Base-by-base conservation (phyloP, 2,797 vertebrate species). In the Lepilemur ruficaudatus region DNA sequence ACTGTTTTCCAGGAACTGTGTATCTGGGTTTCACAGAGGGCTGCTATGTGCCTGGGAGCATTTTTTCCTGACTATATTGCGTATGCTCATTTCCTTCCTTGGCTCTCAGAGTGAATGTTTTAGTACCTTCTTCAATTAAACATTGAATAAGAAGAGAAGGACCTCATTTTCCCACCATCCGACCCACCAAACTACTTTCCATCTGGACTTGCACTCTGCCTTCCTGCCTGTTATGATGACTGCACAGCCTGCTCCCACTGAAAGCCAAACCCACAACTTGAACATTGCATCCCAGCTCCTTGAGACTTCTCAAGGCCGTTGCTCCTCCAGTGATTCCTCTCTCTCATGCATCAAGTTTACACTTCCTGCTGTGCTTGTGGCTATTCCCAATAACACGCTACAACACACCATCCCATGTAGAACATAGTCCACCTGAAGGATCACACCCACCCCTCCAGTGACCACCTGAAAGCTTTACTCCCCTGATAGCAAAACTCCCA, bases 1-100 rank as follows among this genome's bases (percentile, higher is more conserved):
- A 52, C 63, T 76, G 92, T 95, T 95, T 96, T 93, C 96, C 65
- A 91, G 88, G 91, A 96, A 95, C 90, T 91, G 17, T 59, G 92
- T 20, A 50, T 80, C 79, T 97, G 78, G 89, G 63, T 73, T 93
- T 95, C 73, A 72, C 75, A n/a, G 2, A 61, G 96, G 43, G 73
- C 61, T 93, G 76, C 87, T 43, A 70, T 89, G 78, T 94, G 93
- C 92, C 90, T 86, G 32, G 63, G 89, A 93, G 73, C 73, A 69
- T 79, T 95, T 95, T 84, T 84, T 87, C 67, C 78, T 67, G 80
- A 96, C 91, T 82, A 35, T 41, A 30, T 65, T 18, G 15, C 87
- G 86, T 92, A 38, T 96, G 95, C 84, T 96, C 92, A 94, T 95
- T 97, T 96, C 69, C 87, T 65, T 95, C 76, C 65, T 86, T 65